Evolutionary conservation across 1,140 invertebrate species (phyloP).

Genomic region (Caenorhabditis tropicalis): DNA sequence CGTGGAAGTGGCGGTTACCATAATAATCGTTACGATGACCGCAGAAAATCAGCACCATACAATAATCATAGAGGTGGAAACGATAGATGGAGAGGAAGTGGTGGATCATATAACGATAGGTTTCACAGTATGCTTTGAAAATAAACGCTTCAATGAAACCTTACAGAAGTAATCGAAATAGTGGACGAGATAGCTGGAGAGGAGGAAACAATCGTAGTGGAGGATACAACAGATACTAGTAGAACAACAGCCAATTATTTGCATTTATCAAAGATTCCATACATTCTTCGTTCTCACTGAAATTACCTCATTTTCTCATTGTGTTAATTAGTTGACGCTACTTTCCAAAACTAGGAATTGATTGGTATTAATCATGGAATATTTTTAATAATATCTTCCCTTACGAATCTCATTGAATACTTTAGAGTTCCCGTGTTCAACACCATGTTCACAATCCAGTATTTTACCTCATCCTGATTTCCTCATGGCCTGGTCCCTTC

Average conservation of each 20-base stretch:
- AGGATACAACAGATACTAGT: neutral
- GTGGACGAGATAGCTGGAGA: neutral
- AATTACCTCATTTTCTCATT: neutral
- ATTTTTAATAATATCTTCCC: neutral
- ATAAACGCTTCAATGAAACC: too few relatives aligned
- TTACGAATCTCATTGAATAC: neutral
- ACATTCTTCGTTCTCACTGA: neutral
- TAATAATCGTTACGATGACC: neutral
- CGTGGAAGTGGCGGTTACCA: neutral
- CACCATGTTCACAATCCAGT: too few relatives aligned
- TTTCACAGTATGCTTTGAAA: too few relatives aligned
- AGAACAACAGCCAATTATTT: neutral
- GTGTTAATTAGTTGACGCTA: neutral
- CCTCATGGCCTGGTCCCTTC: too few relatives aligned
- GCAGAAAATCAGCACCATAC: neutral
- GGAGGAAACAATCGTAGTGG: neutral
- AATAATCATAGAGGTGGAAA: neutral
- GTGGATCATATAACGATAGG: neutral
- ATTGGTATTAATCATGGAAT: neutral
- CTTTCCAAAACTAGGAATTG: too few relatives aligned
- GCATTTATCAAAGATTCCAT: neutral
- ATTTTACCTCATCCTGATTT: too few relatives aligned
- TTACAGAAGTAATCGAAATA: neutral
- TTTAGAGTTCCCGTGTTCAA: neutral
- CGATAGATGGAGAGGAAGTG: neutral